Evolutionary conservation across 2,888 invertebrate genomes (phyloP), one percentile per base, ranked within the genome.

Genomic region (Andricus quercusramuli): DNA sequence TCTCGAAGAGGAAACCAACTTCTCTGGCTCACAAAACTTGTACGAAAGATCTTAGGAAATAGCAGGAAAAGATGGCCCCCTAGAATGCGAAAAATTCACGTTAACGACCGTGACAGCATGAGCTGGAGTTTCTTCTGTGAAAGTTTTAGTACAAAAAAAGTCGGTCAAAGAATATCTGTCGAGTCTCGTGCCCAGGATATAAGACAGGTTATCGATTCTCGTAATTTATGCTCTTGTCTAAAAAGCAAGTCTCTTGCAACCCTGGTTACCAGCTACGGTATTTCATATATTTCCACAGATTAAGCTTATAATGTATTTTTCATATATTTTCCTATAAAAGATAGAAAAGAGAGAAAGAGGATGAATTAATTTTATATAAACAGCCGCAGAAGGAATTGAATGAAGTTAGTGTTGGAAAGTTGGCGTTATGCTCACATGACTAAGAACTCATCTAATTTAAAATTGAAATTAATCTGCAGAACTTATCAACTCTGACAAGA

Each of bases 1-100:
- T 74, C 74, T 51, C n/a, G 37, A 74, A 59, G 56, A 56, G 74
- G 74, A 74, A 74, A 59, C 56, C 56, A 56, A 74, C 74, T 59
- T 74, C n/a, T 59, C 22, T 56, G 15, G 32, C n/a, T 56, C 32
- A 37, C 74, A 56, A 74, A 74, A 74, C 74, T 74, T 59, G 37
- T 56, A 29, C 56, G 51, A 74, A 74, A 74, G 32, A 59, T 22
- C 56, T 56, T 37, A 29, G 51, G n/a, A 32, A 56, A 32, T 56
- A 56, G 56, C 56, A 59, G 74, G 29, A 56, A 59, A 56, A 51
- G 56, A 56, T 59, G 74, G 3, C 32, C 51, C 17, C 20, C 56
- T n/a, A 74, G 51, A 74, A n/a, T 74, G 74, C 51, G 29, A 20
- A 74, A 56, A 56, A 56, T 56, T 56, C 22, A 74, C 56, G 74